Conservation (phyloP, 1,140 invertebrate genomes). For the Riptortus pedestris region DNA sequence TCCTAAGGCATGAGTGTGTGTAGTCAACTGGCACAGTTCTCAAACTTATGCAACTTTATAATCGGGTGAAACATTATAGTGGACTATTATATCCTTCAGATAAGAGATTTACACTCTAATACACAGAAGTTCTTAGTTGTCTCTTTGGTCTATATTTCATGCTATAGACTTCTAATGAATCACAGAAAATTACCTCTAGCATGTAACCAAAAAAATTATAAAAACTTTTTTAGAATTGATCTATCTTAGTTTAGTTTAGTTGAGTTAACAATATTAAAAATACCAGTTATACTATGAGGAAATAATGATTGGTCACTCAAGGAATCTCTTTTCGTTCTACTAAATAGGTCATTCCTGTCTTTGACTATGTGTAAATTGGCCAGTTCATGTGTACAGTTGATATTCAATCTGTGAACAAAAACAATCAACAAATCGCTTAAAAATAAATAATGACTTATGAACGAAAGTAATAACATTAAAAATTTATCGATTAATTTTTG, state of each 20-base stretch:
- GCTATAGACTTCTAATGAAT: too few relatives aligned
- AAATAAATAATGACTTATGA: constrained; percentile 18
- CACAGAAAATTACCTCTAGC: background rate
- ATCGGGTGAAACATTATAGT: too few relatives aligned
- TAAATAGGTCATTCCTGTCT: constrained; percentile 34
- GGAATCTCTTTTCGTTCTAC: constrained; percentile 36
- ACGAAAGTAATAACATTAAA: background rate
- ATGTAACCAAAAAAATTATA: background rate
- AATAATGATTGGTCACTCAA: constrained; percentile 41
- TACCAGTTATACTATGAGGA: background rate
- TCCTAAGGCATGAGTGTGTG: too few relatives aligned
- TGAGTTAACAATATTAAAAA: background rate
- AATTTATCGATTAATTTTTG: background rate
- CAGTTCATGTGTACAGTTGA: constrained; percentile 45
- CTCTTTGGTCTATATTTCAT: too few relatives aligned
- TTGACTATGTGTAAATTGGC: constrained; percentile 43
- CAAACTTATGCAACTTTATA: too few relatives aligned
- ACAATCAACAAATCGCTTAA: constrained; percentile 22
- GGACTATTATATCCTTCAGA: too few relatives aligned
- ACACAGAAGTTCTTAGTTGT: too few relatives aligned
- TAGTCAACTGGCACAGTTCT: too few relatives aligned
- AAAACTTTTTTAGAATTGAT: too few relatives aligned
- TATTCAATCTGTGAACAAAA: constrained; percentile 45
- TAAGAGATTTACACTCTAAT: too few relatives aligned
- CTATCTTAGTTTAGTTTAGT: background rate